Conservation (phyloP, 2,113 vertebrate genomes). For the Corydoras maculifer region DNA sequence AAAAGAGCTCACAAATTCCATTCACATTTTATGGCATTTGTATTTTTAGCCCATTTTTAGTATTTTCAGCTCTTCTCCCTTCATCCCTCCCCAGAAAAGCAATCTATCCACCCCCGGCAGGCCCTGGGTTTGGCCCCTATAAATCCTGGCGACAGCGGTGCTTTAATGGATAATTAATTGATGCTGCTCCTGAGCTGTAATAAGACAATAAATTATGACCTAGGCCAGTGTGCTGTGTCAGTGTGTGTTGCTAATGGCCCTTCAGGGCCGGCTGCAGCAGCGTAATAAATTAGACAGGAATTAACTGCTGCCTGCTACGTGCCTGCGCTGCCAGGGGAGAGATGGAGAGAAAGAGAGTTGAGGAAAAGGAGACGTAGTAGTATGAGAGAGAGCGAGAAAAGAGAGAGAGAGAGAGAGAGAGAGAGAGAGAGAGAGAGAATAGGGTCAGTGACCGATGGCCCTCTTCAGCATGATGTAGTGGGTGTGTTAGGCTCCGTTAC, state of each 20-base stretch:
- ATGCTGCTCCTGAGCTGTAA: slow-evolving; percentile 95
- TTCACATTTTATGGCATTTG: slow-evolving; percentile 61
- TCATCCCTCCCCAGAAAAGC: slow-evolving; percentile 44
- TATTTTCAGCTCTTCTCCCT: slow-evolving; percentile 37
- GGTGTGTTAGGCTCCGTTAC: slow-evolving; percentile 34
- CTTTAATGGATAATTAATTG: slow-evolving; percentile 99
- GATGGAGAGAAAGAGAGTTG: slow-evolving; percentile 9
- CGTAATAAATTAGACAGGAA: slow-evolving; percentile 99
- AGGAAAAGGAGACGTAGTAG: slow-evolving; percentile 10
- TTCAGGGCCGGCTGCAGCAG: slow-evolving; percentile 86
- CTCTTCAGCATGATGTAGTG: slow-evolving; percentile 40
- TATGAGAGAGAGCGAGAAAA: too few species aligned
- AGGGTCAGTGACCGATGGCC: slow-evolving; percentile 29
- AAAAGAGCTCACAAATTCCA: slow-evolving; percentile 66
- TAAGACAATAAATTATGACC: slow-evolving; percentile 99
- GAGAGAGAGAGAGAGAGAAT: slow-evolving; percentile 19
- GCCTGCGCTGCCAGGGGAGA: slow-evolving; percentile 40
- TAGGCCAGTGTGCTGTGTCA: slow-evolving; percentile 94
- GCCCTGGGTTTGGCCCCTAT: slow-evolving; percentile 62
- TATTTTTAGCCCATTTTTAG: slow-evolving; percentile 25
- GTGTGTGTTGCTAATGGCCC: slow-evolving; percentile 96
- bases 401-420: slow-evolving; percentile 10
- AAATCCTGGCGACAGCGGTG: slow-evolving; percentile 91
- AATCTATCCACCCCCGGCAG: slow-evolving; percentile 34
- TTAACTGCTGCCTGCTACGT: slow-evolving; percentile 91